Evolutionary conservation across 2,797 vertebrate genomes (phyloP).

Genomic region (Poeciliopsis infans): DNA sequence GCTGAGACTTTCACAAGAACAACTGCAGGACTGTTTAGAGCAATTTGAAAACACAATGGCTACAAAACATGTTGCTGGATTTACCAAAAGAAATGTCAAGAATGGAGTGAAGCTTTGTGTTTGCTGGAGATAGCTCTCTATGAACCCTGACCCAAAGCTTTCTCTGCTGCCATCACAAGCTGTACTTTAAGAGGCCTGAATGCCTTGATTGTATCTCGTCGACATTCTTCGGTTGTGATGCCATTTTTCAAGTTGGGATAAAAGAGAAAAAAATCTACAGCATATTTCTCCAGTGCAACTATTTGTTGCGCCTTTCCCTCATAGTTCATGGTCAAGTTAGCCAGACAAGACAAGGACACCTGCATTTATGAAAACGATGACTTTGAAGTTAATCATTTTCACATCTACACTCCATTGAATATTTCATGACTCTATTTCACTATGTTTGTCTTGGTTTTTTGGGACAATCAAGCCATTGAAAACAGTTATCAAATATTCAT

Average conservation of each 20-base stretch:
- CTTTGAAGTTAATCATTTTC: conserved; percentile 90
- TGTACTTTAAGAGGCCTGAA: conserved; percentile 35
- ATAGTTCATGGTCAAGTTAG: conserved; percentile 42
- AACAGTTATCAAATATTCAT: conserved; percentile 96
- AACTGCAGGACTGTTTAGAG: conserved; percentile 32
- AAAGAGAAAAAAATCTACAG: background rate
- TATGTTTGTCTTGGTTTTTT: conserved; percentile 96
- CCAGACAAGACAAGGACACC: conserved; percentile 41
- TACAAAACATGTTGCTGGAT: conserved; percentile 34
- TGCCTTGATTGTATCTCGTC: conserved; percentile 45
- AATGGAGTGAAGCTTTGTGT: conserved; percentile 37
- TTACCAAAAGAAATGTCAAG: conserved; percentile 58
- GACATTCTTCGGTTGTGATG: conserved; percentile 36
- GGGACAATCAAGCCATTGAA: conserved; percentile 93
- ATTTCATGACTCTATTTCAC: conserved; percentile 96
- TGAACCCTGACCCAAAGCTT: conserved; percentile 54
- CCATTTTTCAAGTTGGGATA: conserved; percentile 9
- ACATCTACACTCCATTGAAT: conserved; percentile 90
- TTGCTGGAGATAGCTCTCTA: conserved; percentile 51
- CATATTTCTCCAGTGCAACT: conserved; percentile 10
- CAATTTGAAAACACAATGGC: conserved; percentile 25
- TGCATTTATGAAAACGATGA: conserved; percentile 85
- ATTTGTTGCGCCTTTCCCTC: conserved; percentile 30
- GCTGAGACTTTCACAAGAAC: conserved; percentile 17
- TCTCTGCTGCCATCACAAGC: conserved; percentile 24